phyloP scores from a whole-genome alignment of 2,113 vertebrate genomes.

The Pycnonotus jocosus region DNA sequence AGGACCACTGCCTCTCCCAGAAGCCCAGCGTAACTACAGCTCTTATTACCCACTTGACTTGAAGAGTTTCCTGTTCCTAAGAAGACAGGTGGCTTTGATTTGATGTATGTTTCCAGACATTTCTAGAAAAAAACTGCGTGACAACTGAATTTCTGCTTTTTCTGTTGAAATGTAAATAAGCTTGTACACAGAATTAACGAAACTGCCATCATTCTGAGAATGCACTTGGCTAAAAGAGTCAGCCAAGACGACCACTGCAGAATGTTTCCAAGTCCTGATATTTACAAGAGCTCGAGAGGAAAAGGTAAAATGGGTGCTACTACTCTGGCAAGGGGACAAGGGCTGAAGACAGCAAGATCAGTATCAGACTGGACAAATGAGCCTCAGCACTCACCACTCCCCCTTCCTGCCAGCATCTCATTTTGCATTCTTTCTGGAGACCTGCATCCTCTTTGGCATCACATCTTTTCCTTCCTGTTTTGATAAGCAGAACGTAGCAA shows the following conservation, averaged over 20 bases:
- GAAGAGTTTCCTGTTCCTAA: background rate
- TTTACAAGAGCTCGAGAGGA: background rate
- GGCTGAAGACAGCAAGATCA: background rate
- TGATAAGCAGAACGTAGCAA: background rate
- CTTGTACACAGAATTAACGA: fast-evolving
- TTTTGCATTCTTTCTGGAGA: background rate
- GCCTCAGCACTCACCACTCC: background rate
- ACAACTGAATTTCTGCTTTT: background rate
- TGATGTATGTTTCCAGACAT: background rate
- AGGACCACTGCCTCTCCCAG: background rate
- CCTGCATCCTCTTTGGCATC: slow-evolving; percentile 12
- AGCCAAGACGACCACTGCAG: background rate
- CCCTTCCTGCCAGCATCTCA: background rate
- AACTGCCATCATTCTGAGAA: background rate
- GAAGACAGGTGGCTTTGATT: background rate
- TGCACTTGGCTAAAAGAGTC: background rate
- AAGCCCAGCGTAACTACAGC: background rate
- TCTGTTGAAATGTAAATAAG: background rate
- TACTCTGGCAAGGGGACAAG: fast-evolving
- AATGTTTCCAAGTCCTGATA: background rate
- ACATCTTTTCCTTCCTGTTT: slow-evolving; percentile 43
- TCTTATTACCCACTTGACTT: background rate
- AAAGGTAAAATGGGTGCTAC: background rate
- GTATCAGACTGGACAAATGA: background rate
- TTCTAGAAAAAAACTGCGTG: background rate